Evolutionary conservation across 2,888 invertebrate species (phyloP).

Genomic region (Gasteruption jaculator): DNA sequence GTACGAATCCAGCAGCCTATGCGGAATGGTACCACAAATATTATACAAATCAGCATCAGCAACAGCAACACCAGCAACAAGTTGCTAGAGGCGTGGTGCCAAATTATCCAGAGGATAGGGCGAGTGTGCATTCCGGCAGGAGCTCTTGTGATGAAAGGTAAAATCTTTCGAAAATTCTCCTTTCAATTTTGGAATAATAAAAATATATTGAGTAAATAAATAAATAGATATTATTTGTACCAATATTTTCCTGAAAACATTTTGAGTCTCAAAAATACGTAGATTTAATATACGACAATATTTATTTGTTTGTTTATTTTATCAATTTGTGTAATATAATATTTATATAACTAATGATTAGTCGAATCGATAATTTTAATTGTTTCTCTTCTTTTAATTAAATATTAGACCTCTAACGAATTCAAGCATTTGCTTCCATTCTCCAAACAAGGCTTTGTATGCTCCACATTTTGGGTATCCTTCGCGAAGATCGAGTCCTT

Average conservation of each 20-base stretch:
- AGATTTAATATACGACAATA: too few relatives aligned
- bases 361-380: too few relatives aligned
- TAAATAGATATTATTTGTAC: too few relatives aligned
- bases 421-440: constrained; percentile 41
- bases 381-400: constrained; percentile 38
- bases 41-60: constrained; percentile 51
- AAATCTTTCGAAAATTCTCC: too few relatives aligned
- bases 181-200: neutral
- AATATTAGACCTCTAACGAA: constrained; percentile 41
- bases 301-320: too few relatives aligned
- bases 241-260: too few relatives aligned
- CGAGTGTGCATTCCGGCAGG: constrained; percentile 78
- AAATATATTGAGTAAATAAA: too few relatives aligned
- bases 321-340: too few relatives aligned
- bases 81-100: constrained; percentile 34
- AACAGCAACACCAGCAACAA: constrained; percentile 35
- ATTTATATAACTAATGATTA: too few relatives aligned
- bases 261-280: too few relatives aligned
- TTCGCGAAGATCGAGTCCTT: constrained; percentile 35
- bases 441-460: constrained; percentile 44
- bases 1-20: constrained; percentile 75
- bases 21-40: constrained; percentile 74
- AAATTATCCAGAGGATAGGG: constrained; percentile 62
- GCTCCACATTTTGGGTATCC: constrained; percentile 41
- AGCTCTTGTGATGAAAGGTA: constrained; percentile 74